Conservation (phyloP, 2,888 invertebrate species). For the Drosophila mimetica region DNA sequence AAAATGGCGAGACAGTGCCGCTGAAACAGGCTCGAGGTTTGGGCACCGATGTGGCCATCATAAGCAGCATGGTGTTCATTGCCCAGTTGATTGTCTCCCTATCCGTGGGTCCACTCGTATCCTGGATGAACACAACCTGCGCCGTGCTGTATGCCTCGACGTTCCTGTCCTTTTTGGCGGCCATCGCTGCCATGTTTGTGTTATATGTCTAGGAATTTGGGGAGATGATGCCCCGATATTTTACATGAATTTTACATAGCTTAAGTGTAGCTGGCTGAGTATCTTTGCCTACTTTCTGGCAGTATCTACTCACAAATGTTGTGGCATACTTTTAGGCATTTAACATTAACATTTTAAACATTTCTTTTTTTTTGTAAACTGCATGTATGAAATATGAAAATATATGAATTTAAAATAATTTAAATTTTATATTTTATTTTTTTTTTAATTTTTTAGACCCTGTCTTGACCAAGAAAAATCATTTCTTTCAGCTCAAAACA, state of each 20-base stretch:
- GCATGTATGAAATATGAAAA: conserved; percentile 8
- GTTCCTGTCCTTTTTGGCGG: conserved; percentile 81
- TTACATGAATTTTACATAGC: conserved; percentile 22
- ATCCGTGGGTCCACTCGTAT: conserved; percentile 81
- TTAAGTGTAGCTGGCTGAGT: conserved; percentile 4
- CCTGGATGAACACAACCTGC: conserved; percentile 81
- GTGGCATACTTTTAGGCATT: conserved; percentile 47
- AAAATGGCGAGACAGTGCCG: conserved; percentile 82
- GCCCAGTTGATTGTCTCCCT: conserved; percentile 84
- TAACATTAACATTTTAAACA: not conserved
- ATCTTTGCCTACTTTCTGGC: conserved; percentile 29
- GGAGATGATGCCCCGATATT: not conserved
- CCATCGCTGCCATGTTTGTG: conserved; percentile 83
- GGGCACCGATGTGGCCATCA: conserved; percentile 84
- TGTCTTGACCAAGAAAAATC: not conserved
- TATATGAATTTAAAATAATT: not conserved
- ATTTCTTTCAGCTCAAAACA: conserved; percentile 27
- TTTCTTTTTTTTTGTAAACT: not conserved
- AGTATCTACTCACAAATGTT: conserved; percentile 28
- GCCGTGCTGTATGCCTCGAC: conserved; percentile 84
- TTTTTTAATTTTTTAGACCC: not conserved
- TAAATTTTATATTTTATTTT: not conserved
- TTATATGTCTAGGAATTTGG: conserved; percentile 77
- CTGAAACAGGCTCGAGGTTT: conserved; percentile 83
- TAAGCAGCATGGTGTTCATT: conserved; percentile 84